Percentiles rank a stretch among this genome's conserved stretches.
These are phyloP conservation scores for Cheumatopsyche charites DNA, from an alignment of 1,140 invertebrate genomes.

Conservation along the genomic window DNA sequence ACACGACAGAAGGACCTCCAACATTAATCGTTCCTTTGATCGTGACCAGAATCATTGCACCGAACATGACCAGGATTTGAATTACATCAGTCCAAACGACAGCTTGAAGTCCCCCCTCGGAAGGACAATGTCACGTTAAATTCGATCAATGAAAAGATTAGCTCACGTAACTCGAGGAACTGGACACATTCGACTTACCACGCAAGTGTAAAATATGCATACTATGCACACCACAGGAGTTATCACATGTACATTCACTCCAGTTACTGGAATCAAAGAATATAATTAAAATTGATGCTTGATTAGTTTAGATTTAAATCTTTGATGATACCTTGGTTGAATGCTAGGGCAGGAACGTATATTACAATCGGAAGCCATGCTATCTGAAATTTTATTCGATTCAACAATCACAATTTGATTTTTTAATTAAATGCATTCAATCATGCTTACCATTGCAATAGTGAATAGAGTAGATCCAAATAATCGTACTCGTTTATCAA, in stretches of 20 bases:
- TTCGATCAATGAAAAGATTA: neutral
- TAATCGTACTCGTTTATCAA: conserved; percentile 72
- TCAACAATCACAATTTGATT: too few relatives aligned
- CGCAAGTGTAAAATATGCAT: conserved; percentile 91
- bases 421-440: too few relatives aligned
- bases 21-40: conserved; percentile 82
- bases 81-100: conserved; percentile 95
- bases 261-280: conserved; percentile 70
- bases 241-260: conserved; percentile 80
- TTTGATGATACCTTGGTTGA: conserved; percentile 70
- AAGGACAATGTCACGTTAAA: conserved; percentile 37
- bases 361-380: conserved; percentile 74
- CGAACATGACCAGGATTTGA: conserved; percentile 84
- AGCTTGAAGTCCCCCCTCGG: conserved; percentile 88
- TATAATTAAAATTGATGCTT: neutral
- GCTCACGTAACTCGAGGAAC: neutral
- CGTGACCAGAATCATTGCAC: conserved; percentile 79
- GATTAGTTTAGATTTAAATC: neutral
- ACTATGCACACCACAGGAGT: conserved; percentile 85
- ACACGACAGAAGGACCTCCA: conserved; percentile 77
- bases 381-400: conserved; percentile 65
- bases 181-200: conserved; percentile 69
- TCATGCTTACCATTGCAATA: conserved; percentile 69
- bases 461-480: conserved; percentile 76
- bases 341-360: conserved; percentile 75